These are phyloP conservation scores for Oryzias celebensis DNA, from an alignment of 2,113 vertebrate genomes.

Conservation along the genomic window DNA sequence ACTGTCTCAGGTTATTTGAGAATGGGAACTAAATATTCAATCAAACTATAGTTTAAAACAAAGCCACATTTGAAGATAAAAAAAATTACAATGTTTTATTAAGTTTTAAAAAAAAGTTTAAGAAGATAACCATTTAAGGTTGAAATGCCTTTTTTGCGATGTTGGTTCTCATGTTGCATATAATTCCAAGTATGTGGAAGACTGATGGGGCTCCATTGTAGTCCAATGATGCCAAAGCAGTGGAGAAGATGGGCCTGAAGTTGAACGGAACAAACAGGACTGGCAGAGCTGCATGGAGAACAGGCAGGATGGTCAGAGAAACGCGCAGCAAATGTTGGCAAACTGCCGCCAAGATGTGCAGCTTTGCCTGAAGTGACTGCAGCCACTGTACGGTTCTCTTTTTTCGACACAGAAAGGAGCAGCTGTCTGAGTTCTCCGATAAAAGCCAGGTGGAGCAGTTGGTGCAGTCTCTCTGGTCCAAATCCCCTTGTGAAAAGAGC, in stretches of 20 bases:
- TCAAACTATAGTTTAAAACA: not conserved
- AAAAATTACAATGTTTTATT: not conserved
- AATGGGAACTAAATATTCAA: not conserved
- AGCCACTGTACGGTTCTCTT: not conserved
- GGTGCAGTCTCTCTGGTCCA: not conserved
- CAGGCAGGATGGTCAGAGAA: conserved; percentile 1
- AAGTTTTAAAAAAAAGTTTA: not conserved
- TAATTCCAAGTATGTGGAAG: not conserved
- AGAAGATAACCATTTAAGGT: not conserved
- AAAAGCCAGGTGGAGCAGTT: conserved; percentile 22
- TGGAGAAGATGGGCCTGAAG: not conserved
- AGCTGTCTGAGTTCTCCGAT: not conserved
- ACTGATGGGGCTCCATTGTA: not conserved
- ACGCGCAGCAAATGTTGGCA: conserved; percentile 7
- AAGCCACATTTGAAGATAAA: not conserved
- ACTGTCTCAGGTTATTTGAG: conserved; percentile 19
- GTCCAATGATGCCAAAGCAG: conserved; percentile 2
- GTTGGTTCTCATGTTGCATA: conserved; percentile 4
- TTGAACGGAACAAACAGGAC: conserved; percentile 2
- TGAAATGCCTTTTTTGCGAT: not conserved
- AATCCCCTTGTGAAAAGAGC: not conserved
- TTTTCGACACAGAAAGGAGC: not conserved
- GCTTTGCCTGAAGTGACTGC: not conserved
- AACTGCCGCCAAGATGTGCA: not conserved
- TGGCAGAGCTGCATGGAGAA: conserved; percentile 1